Evolutionary conservation across 2,113 vertebrate species (phyloP).

Genomic region (Syngnathus floridae): DNA sequence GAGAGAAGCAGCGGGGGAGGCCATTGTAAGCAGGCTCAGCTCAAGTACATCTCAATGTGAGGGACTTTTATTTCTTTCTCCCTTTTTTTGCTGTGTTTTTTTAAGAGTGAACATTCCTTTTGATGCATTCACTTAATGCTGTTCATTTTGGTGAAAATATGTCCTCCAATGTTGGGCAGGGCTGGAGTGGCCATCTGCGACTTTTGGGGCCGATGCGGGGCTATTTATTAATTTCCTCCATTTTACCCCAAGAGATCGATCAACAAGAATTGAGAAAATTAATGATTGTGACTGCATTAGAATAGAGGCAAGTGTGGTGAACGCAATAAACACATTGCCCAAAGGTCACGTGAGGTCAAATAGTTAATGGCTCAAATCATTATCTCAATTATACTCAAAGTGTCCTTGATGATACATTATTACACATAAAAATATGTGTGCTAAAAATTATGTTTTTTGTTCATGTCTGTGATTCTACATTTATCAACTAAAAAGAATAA

Average conservation of each 20-base stretch:
- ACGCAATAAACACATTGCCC: constrained; percentile 2
- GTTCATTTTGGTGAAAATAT: constrained; percentile 42
- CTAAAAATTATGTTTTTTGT: not conserved
- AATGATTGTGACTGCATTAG: constrained; percentile 24
- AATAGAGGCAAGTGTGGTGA: constrained; percentile 10
- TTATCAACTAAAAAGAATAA: not conserved
- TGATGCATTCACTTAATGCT: constrained; percentile 26
- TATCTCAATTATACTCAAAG: not conserved
- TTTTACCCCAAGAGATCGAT: no score
- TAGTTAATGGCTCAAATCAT: constrained; percentile 10
- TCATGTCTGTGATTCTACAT: not conserved
- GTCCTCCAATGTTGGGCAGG: constrained; percentile 17
- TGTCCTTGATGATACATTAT: not conserved
- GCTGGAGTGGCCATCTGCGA: no score
- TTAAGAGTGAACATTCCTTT: constrained; percentile 42
- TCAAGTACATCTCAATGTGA: constrained; percentile 63
- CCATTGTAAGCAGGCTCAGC: constrained; percentile 38
- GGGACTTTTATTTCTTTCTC: constrained; percentile 24
- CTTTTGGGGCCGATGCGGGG: no score
- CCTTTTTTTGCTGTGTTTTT: constrained; percentile 23
- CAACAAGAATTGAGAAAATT: not conserved
- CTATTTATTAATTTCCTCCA: no score
- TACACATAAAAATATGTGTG: not conserved
- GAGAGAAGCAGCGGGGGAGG: constrained; percentile 14
- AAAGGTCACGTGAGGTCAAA: constrained; percentile 29